Base-by-base conservation (phyloP, 2,797 vertebrate species). In the Chelonia mydas region DNA sequence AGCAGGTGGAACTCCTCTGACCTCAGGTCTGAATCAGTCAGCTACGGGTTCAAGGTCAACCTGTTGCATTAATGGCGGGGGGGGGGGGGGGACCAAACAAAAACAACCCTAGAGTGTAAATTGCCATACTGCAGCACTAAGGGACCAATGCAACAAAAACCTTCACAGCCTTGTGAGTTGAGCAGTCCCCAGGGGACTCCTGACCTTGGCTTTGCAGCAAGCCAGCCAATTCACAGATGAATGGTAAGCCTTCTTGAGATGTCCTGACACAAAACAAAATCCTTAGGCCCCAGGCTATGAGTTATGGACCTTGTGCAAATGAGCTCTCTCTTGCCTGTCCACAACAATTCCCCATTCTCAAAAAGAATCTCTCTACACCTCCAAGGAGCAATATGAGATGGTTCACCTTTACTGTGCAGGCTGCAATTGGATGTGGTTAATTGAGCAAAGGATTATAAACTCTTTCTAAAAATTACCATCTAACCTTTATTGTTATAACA, bases 341-440 rank as follows among this genome's bases (percentile, higher is more conserved):
- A 13, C 78, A 83, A 93, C 95, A 96, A 1, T 7, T 51, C 61
- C 55, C 86, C 65, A 68, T 77, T 68, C 93, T 87, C 47, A 88
- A 55, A 78, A 88, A 65, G 61, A 76, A 50, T 51, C 54, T 86
- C 88, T 84, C 84, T 74, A 19, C 1, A 0, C 49, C 41, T 65
- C 94, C 88, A 7, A 2, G 3, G 21, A 47, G 1, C 83, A 90
- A n/a, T 55, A 81, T 57, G 12, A 11, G 74, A 92, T 0, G 83
- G 49, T 13, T 1, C 2, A 83, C 72, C 59, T 77, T 87, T 16
- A 33, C 72, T 88, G 59, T 61, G 86, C 89, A 97, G 27, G 83
- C 78, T 95, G 94, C 95, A 94, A 97, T 72, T 89, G 95, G 83
- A 92, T 96, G 96, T 25, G 61, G 95, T 31, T 72, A 23, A 41